Conservation (phyloP, 1,140 invertebrate genomes). For the Calliopsis andreniformis region DNA sequence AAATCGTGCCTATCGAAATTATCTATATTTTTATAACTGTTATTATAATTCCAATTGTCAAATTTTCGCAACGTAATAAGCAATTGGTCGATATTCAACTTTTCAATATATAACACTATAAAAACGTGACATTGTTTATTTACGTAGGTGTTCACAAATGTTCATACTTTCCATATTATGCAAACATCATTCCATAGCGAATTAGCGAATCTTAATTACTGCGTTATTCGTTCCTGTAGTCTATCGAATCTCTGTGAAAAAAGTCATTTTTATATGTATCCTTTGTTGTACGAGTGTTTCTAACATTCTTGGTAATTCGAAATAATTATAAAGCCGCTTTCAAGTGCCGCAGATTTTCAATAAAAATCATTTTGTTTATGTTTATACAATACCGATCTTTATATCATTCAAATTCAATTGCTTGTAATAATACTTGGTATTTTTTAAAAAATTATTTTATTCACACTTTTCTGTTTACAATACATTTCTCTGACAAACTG, state of each 20-base stretch:
- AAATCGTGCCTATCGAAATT: slow-evolving; percentile 39
- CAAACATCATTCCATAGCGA: slow-evolving; percentile 1
- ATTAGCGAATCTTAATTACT: not conserved
- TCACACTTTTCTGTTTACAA: slow-evolving; percentile 28
- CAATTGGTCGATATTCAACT: slow-evolving; percentile 3
- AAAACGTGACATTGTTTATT: slow-evolving; percentile 23
- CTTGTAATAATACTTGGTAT: slow-evolving; percentile 17
- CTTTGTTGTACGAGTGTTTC: slow-evolving; percentile 9
- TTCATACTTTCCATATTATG: slow-evolving; percentile 11
- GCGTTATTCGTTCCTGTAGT: slow-evolving; percentile 2
- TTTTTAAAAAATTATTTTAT: slow-evolving; percentile 42
- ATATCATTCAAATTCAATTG: not conserved
- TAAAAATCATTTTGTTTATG: slow-evolving; percentile 39
- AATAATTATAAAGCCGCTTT: slow-evolving; percentile 16
- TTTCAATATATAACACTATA: slow-evolving; percentile 7
- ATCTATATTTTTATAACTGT: slow-evolving; percentile 48
- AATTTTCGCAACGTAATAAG: slow-evolving; percentile 6
- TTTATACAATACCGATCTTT: not conserved
- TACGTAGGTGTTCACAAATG: not conserved
- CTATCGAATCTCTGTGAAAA: not conserved
- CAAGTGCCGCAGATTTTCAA: slow-evolving; percentile 25
- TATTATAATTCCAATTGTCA: slow-evolving; percentile 20
- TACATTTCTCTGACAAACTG: not conserved
- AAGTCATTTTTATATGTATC: not conserved
- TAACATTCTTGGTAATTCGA: not conserved